Evolutionary conservation across 2,888 invertebrate genomes (phyloP), one percentile per base, ranked within the genome.

Genomic region (Eurytoma adleriae): DNA sequence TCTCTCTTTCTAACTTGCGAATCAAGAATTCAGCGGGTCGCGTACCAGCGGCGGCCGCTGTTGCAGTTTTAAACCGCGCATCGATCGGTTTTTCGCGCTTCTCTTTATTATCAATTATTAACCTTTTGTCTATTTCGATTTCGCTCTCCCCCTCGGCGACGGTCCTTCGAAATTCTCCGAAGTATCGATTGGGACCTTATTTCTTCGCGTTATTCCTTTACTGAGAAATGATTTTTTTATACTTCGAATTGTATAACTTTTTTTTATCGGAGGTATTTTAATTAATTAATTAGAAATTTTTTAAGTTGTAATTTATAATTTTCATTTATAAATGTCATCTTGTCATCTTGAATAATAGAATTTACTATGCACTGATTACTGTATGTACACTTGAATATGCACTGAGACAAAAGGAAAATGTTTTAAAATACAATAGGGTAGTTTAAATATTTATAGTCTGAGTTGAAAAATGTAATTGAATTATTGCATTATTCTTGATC

Each of bases 41-140:
- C 12, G 7, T 3, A 40, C 40, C n/a, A 57, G 57, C 57, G 30
- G 48, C 48, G 16, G 52, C 27, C 18, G 3, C 24, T 20, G 18
- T 18, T 73, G 24, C 56, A 75, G 50, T 48, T 75, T 67, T 5
- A 14, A 24, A 5, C 48, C n/a, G 54, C 7, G 16, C 50, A 67
- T 71, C 54, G 69, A 69, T 78, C 61, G 7, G 30, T 62, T 59
- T 20, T 40, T 24, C 62, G 4, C 62, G 5, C 40, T 20, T 52
- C 20, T 59, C 59, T 67, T 67, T 59, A 71, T 78, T 72, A 59
- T 67, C 30, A 54, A 78, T 76, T 80, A 77, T 77, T 76, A 79
- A 76, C n/a, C 16, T n/a, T 10, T 48, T 70, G 16, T n/a, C 40
- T 40, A n/a, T 12, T 7, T 73, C 73, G 4, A 27, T 62, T 54